A percentile compares a stretch with the other conserved stretches of the same genome.
Conservation (phyloP, 1,140 invertebrate genomes). For the Diorhabda sublineata region DNA sequence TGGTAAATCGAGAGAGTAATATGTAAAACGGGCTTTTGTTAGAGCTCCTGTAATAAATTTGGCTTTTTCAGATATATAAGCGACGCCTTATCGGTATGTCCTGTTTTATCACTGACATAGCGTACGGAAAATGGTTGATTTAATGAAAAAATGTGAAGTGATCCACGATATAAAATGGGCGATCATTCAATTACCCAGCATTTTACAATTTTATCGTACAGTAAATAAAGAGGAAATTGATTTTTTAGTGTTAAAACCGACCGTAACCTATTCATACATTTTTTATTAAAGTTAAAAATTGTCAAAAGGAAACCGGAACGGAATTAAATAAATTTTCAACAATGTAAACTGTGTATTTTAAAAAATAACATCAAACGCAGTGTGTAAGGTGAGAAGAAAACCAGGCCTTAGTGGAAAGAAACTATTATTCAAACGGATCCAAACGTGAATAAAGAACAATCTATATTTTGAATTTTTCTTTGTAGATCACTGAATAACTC, state of each 20-base stretch:
- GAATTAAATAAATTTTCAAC: too few relatives aligned
- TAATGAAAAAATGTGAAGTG: constrained; percentile 2
- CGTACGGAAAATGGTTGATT: not conserved
- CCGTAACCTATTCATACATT: too few relatives aligned
- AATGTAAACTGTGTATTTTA: too few relatives aligned
- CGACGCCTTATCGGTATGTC: constrained; percentile 1
- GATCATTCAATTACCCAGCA: not conserved
- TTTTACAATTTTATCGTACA: not conserved
- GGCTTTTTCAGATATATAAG: constrained; percentile 12
- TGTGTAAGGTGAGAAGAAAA: too few relatives aligned
- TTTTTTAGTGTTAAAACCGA: not conserved
- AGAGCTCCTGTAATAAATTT: constrained; percentile 7
- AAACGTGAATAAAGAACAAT: too few relatives aligned
- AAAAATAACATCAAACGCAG: too few relatives aligned
- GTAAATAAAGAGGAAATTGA: constrained; percentile 1
- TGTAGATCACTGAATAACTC: too few relatives aligned
- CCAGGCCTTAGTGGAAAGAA: too few relatives aligned
- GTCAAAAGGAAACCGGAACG: too few relatives aligned
- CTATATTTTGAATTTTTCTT: too few relatives aligned
- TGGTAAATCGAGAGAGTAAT: constrained; percentile 11
- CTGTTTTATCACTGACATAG: not conserved
- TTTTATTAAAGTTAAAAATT: too few relatives aligned
- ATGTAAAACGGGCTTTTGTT: constrained; percentile 17
- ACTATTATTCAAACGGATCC: too few relatives aligned
- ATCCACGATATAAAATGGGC: not conserved